Evolutionary conservation across 2,888 invertebrate species (phyloP), one percentile per base, ranked within the genome.

Genomic region (Oligia fasciuncula): DNA sequence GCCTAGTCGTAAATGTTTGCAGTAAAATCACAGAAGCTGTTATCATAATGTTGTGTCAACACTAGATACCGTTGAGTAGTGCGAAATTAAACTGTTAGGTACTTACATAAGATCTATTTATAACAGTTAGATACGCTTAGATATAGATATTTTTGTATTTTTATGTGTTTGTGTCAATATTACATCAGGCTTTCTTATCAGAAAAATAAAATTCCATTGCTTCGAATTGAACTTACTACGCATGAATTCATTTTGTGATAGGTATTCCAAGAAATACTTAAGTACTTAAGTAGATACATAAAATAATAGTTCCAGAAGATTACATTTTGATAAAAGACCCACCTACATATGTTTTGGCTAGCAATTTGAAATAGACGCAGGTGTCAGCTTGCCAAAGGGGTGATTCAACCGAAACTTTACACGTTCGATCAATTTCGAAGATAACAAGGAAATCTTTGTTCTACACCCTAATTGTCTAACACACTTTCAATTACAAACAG

Each of bases 31-130:
- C 83, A 77, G 76, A 60, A 76, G 72, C 73, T 79, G 79, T 78
- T 89, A 88, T 85, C 89, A 72, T 67, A 72, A 78, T 76, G 69
- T 80, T 87, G 76, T 40, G 75, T 88, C 51, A 87, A 87, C 81
- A 86, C 17, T 19, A 62, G 76, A 73, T 78, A 86, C 73, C 71
- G 46, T 67, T 46, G 19, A 54, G 46, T 70, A 23, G 19, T 69
- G 73, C 14, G 5, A 83, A 79, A 76, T 79, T 76, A 73, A 74
- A 72, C 66, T 57, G 60, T 63, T 43, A 43, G 46, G 46, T 35
- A 72, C 19, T 29, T 74, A 29, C 13, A 35, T 54, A 49, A 49
- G 9, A 35, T 60, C 29, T 71, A 62, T 68, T 46, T 72, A 19
- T 49, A 67, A 76, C 65, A 43, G 46, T 80, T 67, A 76, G 79